Evolutionary conservation across 2,797 vertebrate genomes (phyloP).

Genomic region (Protosalanx chinensis): DNA sequence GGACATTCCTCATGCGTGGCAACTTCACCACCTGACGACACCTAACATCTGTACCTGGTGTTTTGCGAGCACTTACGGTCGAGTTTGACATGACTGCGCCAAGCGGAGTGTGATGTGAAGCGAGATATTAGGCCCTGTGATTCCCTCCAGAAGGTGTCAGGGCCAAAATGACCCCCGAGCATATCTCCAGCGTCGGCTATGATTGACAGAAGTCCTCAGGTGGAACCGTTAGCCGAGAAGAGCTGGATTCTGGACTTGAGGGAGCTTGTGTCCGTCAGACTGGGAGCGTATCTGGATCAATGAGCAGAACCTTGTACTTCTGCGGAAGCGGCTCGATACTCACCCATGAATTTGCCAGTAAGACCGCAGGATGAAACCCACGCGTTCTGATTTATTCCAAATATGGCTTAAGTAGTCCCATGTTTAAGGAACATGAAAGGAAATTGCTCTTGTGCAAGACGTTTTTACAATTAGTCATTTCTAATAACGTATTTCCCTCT

Average conservation of each 20-base stretch:
- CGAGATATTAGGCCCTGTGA: conserved; percentile 51
- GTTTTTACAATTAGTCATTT: conserved; percentile 51
- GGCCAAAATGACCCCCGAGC: conserved; percentile 34
- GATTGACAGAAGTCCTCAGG: conserved; percentile 43
- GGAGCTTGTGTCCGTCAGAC: background rate
- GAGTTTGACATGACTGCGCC: conserved; percentile 36
- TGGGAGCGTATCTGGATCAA: conserved; percentile 4
- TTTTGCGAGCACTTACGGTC: conserved; percentile 26
- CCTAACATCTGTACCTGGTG: conserved; percentile 29
- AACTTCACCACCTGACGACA: background rate
- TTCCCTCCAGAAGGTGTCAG: conserved; percentile 32
- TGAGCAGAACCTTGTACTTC: background rate
- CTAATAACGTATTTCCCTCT: conserved; percentile 53
- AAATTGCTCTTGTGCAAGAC: conserved; percentile 28
- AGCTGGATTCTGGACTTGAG: conserved; percentile 1
- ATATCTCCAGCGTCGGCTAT: conserved; percentile 16
- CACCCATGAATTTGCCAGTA: background rate
- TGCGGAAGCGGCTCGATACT: background rate
- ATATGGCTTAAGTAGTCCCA: conserved; percentile 13
- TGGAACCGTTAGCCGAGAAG: conserved; percentile 24
- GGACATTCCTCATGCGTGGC: background rate
- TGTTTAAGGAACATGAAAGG: conserved; percentile 8
- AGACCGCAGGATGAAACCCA: background rate
- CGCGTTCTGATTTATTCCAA: background rate
- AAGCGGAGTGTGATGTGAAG: conserved; percentile 51